Conservation (phyloP, 2,797 vertebrate species). For the Tadarida brasiliensis region DNA sequence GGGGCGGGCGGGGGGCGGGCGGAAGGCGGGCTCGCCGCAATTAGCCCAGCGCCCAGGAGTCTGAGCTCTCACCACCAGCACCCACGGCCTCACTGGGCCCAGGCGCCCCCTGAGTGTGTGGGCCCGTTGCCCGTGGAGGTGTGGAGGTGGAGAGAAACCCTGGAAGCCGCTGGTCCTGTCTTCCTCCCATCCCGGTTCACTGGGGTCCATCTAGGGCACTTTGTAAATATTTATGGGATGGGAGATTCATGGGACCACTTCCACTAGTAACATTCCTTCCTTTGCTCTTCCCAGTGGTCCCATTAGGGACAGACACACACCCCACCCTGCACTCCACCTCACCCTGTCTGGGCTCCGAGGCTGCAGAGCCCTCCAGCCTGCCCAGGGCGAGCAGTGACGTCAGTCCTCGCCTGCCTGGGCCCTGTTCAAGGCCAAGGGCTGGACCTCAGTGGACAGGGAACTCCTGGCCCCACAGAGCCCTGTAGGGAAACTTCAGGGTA, state of each 20-base stretch:
- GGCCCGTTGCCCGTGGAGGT: neutral
- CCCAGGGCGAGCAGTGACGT: neutral
- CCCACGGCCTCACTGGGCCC: neutral
- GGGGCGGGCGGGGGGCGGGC: neutral
- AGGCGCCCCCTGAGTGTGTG: neutral
- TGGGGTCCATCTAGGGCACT: neutral
- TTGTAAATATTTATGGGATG: neutral
- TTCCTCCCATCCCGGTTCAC: neutral
- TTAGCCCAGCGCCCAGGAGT: neutral
- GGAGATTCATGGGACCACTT: neutral
- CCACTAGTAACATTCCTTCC: neutral
- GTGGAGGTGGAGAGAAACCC: neutral
- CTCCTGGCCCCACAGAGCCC: neutral
- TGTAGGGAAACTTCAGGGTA: neutral
- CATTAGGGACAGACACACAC: neutral
- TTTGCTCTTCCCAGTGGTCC: neutral
- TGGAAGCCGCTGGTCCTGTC: neutral
- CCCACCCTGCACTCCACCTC: no score
- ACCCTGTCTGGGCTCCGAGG: neutral
- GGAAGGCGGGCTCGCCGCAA: rapidly evolving
- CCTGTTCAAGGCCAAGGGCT: neutral
- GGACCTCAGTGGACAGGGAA: neutral
- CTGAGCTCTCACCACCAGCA: neutral
- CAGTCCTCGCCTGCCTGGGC: neutral
- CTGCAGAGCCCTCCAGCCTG: neutral